Percentiles rank a stretch among this genome's conserved stretches.
These are phyloP conservation scores for Fissipunctia ypsillon DNA, from an alignment of 2,888 invertebrate genomes.

Conservation along the genomic window DNA sequence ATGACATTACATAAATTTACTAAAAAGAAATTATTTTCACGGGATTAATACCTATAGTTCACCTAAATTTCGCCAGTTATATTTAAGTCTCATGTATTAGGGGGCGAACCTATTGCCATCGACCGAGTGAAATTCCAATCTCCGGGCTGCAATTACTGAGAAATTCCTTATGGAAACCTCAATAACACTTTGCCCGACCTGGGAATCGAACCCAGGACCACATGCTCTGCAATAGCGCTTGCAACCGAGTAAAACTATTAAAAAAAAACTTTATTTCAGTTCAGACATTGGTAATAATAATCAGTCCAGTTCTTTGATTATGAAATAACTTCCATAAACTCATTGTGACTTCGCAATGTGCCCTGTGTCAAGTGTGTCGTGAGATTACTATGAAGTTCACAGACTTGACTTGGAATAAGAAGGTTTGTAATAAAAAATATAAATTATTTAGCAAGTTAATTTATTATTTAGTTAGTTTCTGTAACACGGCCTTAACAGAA, in stretches of 20 bases:
- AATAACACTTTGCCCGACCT: not conserved
- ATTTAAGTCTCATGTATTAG: not conserved
- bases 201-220: not conserved
- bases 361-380: not conserved
- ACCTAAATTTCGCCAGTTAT: not conserved
- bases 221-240: not conserved
- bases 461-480: too few species aligned
- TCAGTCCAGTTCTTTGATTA: not conserved
- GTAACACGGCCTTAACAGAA: too few species aligned
- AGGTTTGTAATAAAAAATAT: not conserved
- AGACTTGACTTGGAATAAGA: not conserved
- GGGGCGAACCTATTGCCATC: too few species aligned
- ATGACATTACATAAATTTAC: not conserved
- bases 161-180: not conserved
- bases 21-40: not conserved
- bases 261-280: not conserved
- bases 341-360: not conserved
- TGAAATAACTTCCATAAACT: not conserved
- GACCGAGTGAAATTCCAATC: not conserved
- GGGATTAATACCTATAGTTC: not conserved
- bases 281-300: too few species aligned
- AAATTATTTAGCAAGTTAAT: not conserved
- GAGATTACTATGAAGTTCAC: not conserved
- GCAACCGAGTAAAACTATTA: not conserved
- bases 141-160: not conserved